Evolutionary conservation across 2,113 vertebrate genomes (phyloP), one percentile per base, ranked within the genome.

Genomic region (Zosterops borbonicus): DNA sequence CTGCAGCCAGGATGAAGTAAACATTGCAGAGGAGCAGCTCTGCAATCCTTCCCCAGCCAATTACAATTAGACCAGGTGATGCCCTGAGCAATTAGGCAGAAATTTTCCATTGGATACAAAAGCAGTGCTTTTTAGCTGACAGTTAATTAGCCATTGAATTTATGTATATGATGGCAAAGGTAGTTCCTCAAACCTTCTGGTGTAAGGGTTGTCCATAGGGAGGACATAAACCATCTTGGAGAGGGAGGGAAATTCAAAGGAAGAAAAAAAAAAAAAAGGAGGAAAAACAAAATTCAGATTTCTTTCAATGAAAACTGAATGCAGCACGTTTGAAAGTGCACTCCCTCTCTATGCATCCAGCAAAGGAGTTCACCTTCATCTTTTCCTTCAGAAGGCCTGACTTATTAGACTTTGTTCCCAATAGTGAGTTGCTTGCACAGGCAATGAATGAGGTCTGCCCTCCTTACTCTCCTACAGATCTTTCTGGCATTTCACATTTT

Each of bases 1-100:
- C 59, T 62, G 44, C 31, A 94, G 80, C 58, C 78, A 79, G 62
- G 44, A 46, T 64, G 83, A 95, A 94, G 71, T 89, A 95, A 92
- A 89, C 41, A 52, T 44, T 1, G 1, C 46, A 64, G 79, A 83
- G 85, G 39, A 69, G 65, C 59, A 81, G 56, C 22, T 88, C 82
- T 92, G 74, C 46, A 77, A 53, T 49, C 65, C 29, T 59, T 91
- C 46, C 65, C 52, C 42, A 92, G 37, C 20, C 73, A 76, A 10
- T 79, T 73, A 44, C 52, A 27, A 25, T 60, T 47, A 85, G 35
- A 73, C 33, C 44, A 84, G 56, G 86, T 84, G 94, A 92, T 94
- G 44, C 58, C 21, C 41, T 49, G 31, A 82, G 78, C 59, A 92
- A 73, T 69, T 53, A 95, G 58, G 28, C 31, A 91, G 41, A 94